These are phyloP conservation scores for Taphrorychus bicolor DNA, from an alignment of 2,888 invertebrate species.

Conservation along the genomic window DNA sequence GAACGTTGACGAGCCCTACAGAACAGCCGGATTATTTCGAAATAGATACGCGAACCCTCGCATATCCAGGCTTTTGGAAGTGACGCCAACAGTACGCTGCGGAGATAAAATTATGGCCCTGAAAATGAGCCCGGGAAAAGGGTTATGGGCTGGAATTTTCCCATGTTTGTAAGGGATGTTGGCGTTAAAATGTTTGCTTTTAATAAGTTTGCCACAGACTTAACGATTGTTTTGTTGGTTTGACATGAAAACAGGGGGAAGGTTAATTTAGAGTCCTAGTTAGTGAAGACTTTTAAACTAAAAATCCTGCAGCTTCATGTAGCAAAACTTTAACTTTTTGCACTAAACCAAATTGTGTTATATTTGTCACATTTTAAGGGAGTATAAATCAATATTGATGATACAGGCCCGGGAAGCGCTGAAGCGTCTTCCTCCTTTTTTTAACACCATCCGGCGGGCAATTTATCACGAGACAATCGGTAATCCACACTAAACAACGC, in stretches of 20 bases:
- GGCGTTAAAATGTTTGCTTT: background rate
- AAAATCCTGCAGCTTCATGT: no score
- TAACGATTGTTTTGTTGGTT: background rate
- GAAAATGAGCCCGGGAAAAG: constrained; percentile 7
- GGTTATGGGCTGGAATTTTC: background rate
- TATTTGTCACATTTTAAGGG: background rate
- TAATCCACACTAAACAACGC: constrained; percentile 9
- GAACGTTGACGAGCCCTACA: background rate
- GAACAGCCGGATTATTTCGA: background rate
- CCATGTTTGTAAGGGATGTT: background rate
- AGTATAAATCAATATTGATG: background rate
- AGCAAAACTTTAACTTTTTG: no score
- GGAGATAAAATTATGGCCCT: constrained; percentile 13
- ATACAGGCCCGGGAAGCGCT: background rate
- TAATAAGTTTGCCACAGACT: background rate
- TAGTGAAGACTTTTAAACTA: no score
- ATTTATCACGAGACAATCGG: constrained; percentile 11
- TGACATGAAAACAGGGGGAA: background rate
- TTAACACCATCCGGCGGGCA: background rate
- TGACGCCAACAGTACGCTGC: constrained; percentile 13
- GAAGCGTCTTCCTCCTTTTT: background rate
- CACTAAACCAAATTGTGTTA: no score
- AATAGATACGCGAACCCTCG: background rate
- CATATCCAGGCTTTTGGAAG: constrained; percentile 3
- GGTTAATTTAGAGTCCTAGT: no score